These are phyloP conservation scores for Pammene aurita DNA, from an alignment of 2,888 invertebrate species.

Conservation along the genomic window DNA sequence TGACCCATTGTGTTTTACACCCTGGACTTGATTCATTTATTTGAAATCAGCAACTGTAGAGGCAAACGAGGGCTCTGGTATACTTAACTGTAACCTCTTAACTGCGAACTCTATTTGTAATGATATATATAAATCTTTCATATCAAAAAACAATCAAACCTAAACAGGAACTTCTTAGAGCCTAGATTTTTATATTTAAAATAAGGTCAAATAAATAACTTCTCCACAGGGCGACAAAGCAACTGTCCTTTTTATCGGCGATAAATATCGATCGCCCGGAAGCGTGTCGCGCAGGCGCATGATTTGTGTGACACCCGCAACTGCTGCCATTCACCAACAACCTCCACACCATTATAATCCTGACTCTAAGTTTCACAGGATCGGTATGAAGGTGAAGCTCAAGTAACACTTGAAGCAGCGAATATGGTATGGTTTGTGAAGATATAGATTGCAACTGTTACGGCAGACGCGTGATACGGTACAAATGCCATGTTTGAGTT, in stretches of 20 bases:
- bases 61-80: no score
- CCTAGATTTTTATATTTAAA: not conserved
- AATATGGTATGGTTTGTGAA: not conserved
- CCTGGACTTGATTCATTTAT: no score
- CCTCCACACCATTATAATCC: not conserved
- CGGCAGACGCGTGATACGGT: not conserved
- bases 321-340: slow-evolving; percentile 9
- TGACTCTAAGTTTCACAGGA: not conserved
- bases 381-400: not conserved
- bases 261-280: slow-evolving; percentile 33
- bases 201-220: slow-evolving; percentile 13
- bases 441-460: not conserved
- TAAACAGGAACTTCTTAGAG: no score
- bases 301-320: slow-evolving; percentile 14
- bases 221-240: slow-evolving; percentile 15
- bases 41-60: no score
- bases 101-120: no score
- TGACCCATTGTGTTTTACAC: no score
- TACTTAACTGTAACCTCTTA: no score
- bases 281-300: slow-evolving; percentile 24
- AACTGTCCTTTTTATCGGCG: slow-evolving; percentile 20
- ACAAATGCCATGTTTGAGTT: not conserved
- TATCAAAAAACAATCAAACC: no score
- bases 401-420: not conserved
- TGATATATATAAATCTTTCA: no score